Evolutionary conservation across 2,113 vertebrate genomes (phyloP).

Genomic region (Gobiocypris rarus): DNA sequence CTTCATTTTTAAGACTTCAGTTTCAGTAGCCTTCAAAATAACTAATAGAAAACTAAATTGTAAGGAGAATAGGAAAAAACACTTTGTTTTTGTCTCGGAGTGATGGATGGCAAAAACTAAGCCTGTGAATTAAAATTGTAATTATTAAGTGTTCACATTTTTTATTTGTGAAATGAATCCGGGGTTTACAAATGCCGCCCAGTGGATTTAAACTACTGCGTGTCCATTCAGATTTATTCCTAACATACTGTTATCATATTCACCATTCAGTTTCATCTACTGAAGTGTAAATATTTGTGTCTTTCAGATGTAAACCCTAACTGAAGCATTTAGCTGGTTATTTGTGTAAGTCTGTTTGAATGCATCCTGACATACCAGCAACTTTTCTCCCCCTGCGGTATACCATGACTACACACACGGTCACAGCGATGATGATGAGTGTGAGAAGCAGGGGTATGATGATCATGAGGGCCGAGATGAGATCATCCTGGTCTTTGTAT

Average conservation of each 20-base stretch:
- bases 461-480: background rate
- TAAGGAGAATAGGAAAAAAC: background rate
- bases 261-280: background rate
- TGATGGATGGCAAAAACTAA: background rate
- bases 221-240: background rate
- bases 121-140: background rate
- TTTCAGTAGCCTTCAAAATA: background rate
- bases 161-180: background rate
- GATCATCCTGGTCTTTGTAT: fast-evolving
- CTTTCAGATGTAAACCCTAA: background rate
- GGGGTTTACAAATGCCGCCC: background rate
- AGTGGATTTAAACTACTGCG: background rate
- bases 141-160: background rate
- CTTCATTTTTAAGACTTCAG: background rate
- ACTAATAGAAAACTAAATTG: background rate
- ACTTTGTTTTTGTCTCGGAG: background rate
- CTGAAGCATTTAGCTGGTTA: background rate
- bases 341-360: background rate
- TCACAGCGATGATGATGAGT: background rate
- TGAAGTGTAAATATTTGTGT: background rate
- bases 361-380: conserved; percentile 17
- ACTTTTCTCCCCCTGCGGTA: conserved; percentile 6
- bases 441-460: conserved; percentile 19
- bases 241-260: background rate
- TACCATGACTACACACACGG: background rate